Percentiles rank a stretch among this genome's conserved stretches.
Conservation (phyloP, 2,797 vertebrate genomes). For the Girardinus metallicus region DNA sequence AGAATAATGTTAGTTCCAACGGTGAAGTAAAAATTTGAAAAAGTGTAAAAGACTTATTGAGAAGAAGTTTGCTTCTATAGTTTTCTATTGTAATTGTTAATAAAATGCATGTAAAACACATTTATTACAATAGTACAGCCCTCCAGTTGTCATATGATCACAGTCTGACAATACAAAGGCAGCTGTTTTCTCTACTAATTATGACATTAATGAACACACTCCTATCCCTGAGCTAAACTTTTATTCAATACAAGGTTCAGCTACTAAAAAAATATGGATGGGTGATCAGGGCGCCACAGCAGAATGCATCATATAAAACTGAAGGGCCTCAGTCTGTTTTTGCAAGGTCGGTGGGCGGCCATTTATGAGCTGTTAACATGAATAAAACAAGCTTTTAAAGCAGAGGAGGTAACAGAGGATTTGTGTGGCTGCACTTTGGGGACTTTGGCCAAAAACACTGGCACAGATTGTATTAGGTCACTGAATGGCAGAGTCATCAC, state of each 20-base stretch:
- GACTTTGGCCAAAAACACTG: conserved; percentile 52
- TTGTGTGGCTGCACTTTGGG: conserved; percentile 55
- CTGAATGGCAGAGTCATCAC: conserved; percentile 58
- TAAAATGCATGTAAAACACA: background rate
- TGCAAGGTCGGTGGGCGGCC: conserved; percentile 61
- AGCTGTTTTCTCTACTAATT: conserved; percentile 2
- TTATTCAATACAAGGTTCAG: conserved; percentile 30
- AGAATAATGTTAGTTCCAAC: background rate
- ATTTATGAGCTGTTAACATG: conserved; percentile 79
- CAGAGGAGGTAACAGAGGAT: conserved; percentile 67
- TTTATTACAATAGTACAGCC: background rate
- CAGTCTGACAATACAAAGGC: background rate
- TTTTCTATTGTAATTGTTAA: background rate
- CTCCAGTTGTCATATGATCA: background rate
- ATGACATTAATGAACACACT: background rate
- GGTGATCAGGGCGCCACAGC: conserved; percentile 20
- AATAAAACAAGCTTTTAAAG: conserved; percentile 71
- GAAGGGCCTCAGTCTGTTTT: conserved; percentile 56
- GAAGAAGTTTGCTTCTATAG: background rate
- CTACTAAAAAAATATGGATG: conserved; percentile 16
- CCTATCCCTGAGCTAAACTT: conserved; percentile 4
- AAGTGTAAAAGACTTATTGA: background rate
- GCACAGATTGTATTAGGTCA: conserved; percentile 51
- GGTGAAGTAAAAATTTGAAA: background rate
- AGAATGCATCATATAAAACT: conserved; percentile 37